Conservation (phyloP, 2,888 invertebrate genomes). For the Acanthococcus lagerstroemiae region DNA sequence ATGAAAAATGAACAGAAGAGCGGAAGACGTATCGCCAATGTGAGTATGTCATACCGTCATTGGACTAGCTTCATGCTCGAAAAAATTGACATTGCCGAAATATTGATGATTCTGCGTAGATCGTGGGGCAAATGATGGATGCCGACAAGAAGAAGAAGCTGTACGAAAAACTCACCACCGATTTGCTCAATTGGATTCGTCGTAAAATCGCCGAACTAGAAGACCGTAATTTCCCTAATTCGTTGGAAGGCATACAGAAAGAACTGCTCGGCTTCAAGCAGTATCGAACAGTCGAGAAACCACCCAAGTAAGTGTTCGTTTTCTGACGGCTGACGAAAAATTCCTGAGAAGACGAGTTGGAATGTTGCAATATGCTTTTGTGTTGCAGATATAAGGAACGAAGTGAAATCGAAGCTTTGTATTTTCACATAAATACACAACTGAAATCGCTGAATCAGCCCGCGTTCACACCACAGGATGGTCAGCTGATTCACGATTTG, state of each 20-base stretch:
- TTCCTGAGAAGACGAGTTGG: background rate
- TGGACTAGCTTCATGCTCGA: too few species aligned
- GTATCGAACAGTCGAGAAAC: slow-evolving; percentile 93
- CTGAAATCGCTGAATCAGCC: slow-evolving; percentile 88
- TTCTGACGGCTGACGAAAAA: background rate
- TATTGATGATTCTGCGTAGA: too few species aligned
- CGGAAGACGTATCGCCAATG: slow-evolving; percentile 92
- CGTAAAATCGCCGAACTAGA: slow-evolving; percentile 71
- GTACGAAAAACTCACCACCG: slow-evolving; percentile 73
- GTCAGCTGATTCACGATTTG: slow-evolving; percentile 86
- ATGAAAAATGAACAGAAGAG: slow-evolving; percentile 99
- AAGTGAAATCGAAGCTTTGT: slow-evolving; percentile 91
- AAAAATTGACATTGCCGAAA: too few species aligned
- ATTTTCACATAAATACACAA: slow-evolving; percentile 92
- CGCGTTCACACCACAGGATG: slow-evolving; percentile 73
- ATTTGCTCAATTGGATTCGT: slow-evolving; percentile 88
- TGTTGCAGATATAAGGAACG: slow-evolving; percentile 75
- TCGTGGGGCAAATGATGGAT: slow-evolving; percentile 92
- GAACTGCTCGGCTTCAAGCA: slow-evolving; percentile 83
- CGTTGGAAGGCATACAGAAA: slow-evolving; percentile 86
- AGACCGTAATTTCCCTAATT: slow-evolving; percentile 83
- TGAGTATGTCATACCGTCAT: too few species aligned
- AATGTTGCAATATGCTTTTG: slow-evolving; percentile 1
- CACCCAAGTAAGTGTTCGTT: slow-evolving; percentile 67
- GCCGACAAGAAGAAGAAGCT: slow-evolving; percentile 83